Evolutionary conservation across 1,140 invertebrate genomes (phyloP).

Genomic region (Uloborus diversus): DNA sequence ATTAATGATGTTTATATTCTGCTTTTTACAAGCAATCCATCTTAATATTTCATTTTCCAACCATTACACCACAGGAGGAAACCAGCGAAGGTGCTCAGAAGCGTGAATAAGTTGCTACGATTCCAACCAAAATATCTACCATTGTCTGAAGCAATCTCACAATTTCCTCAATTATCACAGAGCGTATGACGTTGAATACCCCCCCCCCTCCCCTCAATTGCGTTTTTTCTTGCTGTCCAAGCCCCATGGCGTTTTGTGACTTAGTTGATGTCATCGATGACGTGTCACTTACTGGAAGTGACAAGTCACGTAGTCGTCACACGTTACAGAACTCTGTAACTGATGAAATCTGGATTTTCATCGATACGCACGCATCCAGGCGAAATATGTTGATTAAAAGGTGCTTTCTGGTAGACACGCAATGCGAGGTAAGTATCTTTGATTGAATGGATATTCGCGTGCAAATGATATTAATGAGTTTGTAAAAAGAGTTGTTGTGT

Average conservation of each 20-base stretch:
- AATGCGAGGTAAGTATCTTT: not conserved
- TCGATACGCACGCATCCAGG: not conserved
- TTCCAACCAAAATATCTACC: not conserved
- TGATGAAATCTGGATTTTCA: conserved; percentile 14
- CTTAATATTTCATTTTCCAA: no score
- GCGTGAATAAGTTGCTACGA: no score
- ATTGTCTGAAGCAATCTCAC: conserved; percentile 3
- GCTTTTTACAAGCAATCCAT: no score
- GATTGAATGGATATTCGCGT: conserved; percentile 39
- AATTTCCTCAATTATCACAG: conserved; percentile 6
- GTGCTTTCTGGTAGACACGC: conserved; percentile 36
- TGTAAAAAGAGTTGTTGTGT: conserved; percentile 6
- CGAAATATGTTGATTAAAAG: conserved; percentile 33
- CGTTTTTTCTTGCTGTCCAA: not conserved
- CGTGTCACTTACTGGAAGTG: conserved; percentile 35
- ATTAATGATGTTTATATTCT: no score
- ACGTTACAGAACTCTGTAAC: not conserved
- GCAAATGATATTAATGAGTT: not conserved
- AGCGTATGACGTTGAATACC: conserved; percentile 17
- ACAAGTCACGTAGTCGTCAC: conserved; percentile 3
- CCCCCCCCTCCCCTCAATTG: not conserved
- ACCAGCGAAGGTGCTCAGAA: no score
- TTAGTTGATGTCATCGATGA: conserved; percentile 19
- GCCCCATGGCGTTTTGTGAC: conserved; percentile 13
- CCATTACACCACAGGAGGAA: no score